phyloP scores from a whole-genome alignment of 2,888 invertebrate genomes.

The Apamea sordens region DNA sequence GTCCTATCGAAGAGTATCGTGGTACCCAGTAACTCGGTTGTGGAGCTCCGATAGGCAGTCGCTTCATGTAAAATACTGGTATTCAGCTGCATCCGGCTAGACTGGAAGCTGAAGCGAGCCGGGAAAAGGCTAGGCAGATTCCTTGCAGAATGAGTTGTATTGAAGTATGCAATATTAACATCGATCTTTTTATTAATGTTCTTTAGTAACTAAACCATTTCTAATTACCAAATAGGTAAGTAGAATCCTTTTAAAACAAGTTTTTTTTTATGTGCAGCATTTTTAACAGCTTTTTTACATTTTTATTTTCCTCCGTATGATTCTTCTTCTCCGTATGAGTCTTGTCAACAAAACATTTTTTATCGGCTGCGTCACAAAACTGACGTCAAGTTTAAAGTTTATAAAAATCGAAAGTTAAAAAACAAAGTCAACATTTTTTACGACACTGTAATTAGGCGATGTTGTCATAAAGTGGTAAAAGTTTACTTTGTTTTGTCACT shows the following conservation, averaged over 20 bases:
- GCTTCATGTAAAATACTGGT: no score
- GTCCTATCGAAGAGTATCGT: no score
- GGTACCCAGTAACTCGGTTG: no score
- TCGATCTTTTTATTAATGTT: not conserved
- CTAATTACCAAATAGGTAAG: conserved; percentile 2
- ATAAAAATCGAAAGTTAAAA: conserved; percentile 72
- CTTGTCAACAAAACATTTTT: conserved; percentile 38
- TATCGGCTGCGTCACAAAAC: conserved; percentile 30
- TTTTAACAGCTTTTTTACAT: not conserved
- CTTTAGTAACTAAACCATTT: not conserved
- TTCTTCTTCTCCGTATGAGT: no score
- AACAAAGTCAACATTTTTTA: conserved; percentile 66
- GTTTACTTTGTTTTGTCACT: conserved; percentile 53
- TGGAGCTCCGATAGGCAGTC: no score
- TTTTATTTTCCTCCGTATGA: not conserved
- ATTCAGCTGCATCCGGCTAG: no score
- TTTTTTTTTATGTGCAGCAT: not conserved
- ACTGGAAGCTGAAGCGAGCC: no score
- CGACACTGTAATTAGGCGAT: conserved; percentile 53
- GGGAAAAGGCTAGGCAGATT: no score
- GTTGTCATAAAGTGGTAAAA: conserved; percentile 68
- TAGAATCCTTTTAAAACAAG: not conserved
- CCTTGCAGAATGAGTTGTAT: no score
- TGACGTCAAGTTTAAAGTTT: conserved; percentile 51
- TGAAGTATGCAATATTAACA: not conserved